Conservation (phyloP, 1,140 invertebrate genomes). For the Nephila pilipes region DNA sequence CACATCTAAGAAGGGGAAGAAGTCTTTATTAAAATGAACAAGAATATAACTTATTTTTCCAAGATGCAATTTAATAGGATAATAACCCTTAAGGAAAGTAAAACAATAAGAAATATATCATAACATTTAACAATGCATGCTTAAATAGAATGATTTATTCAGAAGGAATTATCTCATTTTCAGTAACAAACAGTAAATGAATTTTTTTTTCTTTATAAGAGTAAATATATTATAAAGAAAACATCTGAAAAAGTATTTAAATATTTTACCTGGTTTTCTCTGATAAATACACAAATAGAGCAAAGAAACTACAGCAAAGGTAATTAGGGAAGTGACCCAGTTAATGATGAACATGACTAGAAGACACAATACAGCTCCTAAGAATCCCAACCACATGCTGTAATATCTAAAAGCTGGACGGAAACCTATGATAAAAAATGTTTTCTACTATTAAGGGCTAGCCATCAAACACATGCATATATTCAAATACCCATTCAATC, state of each 20-base stretch:
- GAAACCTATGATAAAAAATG: conserved; percentile 80
- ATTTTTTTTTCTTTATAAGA: background rate
- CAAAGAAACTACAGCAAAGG: conserved; percentile 82
- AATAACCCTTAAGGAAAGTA: background rate
- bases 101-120: background rate
- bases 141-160: background rate
- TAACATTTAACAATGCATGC: background rate
- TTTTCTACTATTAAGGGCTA: background rate
- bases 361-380: conserved; percentile 83
- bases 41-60: background rate
- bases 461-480: too few relatives aligned
- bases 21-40: too few relatives aligned
- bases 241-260: background rate
- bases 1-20: conserved; percentile 82
- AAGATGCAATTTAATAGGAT: background rate
- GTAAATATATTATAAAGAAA: background rate
- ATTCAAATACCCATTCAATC: too few relatives aligned
- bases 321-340: conserved; percentile 84
- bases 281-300: conserved; percentile 82
- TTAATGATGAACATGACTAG: conserved; percentile 85
- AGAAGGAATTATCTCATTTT: too few relatives aligned
- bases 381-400: conserved; percentile 84
- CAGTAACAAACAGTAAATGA: background rate
- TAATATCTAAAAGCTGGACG: conserved; percentile 83
- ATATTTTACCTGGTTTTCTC: conserved; percentile 83